phyloP scores from a whole-genome alignment of 2,888 invertebrate genomes.

The Brachylomia viminalis region DNA sequence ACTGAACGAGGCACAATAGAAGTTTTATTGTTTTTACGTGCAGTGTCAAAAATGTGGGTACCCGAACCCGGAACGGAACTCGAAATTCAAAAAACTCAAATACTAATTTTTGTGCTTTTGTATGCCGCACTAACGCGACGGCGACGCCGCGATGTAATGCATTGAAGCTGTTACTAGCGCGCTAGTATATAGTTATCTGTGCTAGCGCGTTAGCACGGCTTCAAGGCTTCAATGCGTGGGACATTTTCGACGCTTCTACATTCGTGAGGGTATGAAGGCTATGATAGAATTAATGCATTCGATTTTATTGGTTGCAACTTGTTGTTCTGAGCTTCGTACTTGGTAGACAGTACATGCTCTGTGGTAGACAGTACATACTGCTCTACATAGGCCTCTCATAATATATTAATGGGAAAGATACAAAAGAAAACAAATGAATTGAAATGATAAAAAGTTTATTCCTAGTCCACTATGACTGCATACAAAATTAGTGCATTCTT shows the following conservation, averaged over 20 bases:
- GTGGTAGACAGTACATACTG: background rate
- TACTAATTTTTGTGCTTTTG: background rate
- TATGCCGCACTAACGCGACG: background rate
- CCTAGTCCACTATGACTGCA: conserved; percentile 81
- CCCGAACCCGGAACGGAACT: too few species aligned
- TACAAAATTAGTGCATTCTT: conserved; percentile 79
- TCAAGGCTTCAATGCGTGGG: background rate
- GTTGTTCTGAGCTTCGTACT: background rate
- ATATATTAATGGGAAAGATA: background rate
- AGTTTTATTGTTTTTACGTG: too few species aligned
- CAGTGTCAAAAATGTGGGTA: too few species aligned
- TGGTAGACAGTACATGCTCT: background rate
- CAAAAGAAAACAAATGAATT: conserved; percentile 62
- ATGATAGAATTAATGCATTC: background rate
- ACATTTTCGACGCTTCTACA: background rate
- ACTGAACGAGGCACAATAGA: too few species aligned
- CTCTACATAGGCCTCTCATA: background rate
- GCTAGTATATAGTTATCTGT: too few species aligned
- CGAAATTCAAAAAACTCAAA: too few species aligned
- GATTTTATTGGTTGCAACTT: background rate
- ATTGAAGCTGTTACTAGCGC: too few species aligned
- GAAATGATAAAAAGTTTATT: conserved; percentile 79
- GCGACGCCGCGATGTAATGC: too few species aligned
- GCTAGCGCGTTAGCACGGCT: background rate
- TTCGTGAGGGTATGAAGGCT: background rate